Evolutionary conservation across 1,140 invertebrate genomes (phyloP).

Genomic region (Bombyx mandarina): DNA sequence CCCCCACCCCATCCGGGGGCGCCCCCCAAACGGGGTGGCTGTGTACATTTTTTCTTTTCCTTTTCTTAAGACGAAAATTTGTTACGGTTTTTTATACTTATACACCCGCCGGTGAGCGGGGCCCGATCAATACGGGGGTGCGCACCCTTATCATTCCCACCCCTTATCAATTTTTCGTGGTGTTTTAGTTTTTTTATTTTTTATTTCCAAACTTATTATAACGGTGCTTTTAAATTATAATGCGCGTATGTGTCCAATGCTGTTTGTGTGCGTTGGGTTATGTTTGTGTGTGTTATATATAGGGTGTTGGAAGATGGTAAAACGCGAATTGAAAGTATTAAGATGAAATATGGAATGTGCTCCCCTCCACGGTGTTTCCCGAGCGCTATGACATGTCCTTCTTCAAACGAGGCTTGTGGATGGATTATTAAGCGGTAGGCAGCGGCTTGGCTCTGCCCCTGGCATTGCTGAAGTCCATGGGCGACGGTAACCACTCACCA

Average conservation of each 20-base stretch:
- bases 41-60: constrained; percentile 70
- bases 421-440: too few species aligned
- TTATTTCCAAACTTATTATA: constrained; percentile 39
- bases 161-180: constrained; percentile 69
- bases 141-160: constrained; percentile 41
- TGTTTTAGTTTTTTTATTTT: constrained; percentile 29
- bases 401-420: too few species aligned
- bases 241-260: constrained; percentile 1
- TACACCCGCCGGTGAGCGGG: constrained; percentile 23
- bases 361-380: too few species aligned
- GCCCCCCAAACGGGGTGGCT: constrained; percentile 43
- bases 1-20: constrained; percentile 21
- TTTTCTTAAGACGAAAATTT: constrained; percentile 72
- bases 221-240: constrained; percentile 47
- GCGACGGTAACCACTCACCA: too few species aligned
- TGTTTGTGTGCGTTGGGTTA: neutral
- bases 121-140: constrained; percentile 10
- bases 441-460: too few species aligned
- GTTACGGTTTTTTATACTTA: constrained; percentile 70
- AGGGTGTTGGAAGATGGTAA: neutral
- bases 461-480: too few species aligned
- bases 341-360: too few species aligned
- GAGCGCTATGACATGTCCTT: too few species aligned
- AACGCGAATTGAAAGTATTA: neutral
- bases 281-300: neutral